Evolutionary conservation across 2,888 invertebrate genomes (phyloP), one percentile per base, ranked within the genome.

Genomic region (Fabriciana adippe): DNA sequence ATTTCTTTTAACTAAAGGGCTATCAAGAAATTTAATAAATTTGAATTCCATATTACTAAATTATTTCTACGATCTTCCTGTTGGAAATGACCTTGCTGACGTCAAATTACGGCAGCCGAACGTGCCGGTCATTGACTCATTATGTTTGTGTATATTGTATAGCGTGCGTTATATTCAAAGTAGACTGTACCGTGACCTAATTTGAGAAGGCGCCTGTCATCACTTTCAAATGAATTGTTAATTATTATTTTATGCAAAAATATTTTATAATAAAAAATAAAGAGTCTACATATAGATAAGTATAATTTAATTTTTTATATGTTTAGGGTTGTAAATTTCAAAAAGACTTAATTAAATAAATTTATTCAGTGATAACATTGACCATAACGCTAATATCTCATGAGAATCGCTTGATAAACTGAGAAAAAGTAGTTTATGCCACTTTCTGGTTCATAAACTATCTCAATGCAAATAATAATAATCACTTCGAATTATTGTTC

Each of bases 71-170:
- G 63, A 51, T 65, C 62, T 71, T 66, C 66, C 57, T 67, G 62
- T 65, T 60, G 35, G 15, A 62, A 75, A 78, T 82, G 89, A 86
- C 89, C 89, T 90, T 89, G 89, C 82, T 79, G 78, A 76, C 78
- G 68, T 71, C 66, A 62, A 70, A 80, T 79, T 81, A 78, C 76
- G 81, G 80, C 75, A 75, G 73, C 66, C 65, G 61, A 66, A 65
- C 65, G 70, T 55, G 68, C 41, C 81, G 90, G 89, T 88, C 90
- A 79, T 84, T 85, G 88, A 89, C 89, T 81, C 80, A 76, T 74
- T 76, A 79, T 69, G 67, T 69, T 69, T 71, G 54, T 71, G 48
- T 59, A 59, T 59, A 48, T 16, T 59, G 16, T 16, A n/a, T 18
- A 62, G 54, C 35, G 54, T 56, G 57, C 75, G 84, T 82, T 83